Conservation (phyloP, 30 jellyfish, hydroid and myxozoan species). For the Mastigias papua region DNA sequence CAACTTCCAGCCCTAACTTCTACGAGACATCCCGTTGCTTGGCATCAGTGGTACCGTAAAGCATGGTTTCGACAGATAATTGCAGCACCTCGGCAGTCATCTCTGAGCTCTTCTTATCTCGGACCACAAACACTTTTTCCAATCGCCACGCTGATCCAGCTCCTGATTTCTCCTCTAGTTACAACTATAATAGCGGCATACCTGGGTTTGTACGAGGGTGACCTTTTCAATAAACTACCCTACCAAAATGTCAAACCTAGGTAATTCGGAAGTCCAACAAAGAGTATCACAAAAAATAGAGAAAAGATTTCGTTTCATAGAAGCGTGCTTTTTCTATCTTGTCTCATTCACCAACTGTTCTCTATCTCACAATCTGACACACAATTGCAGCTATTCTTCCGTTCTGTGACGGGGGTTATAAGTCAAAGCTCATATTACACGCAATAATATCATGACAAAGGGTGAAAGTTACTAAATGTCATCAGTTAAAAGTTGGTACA, state of each 20-base stretch:
- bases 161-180: neutral
- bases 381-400: too few species aligned
- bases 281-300: neutral
- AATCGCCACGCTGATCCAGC: neutral
- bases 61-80: constrained; percentile 8
- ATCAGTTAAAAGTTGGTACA: too few species aligned
- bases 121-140: neutral
- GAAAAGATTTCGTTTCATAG: neutral
- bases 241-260: constrained; percentile 45
- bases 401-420: too few species aligned
- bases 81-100: constrained; percentile 39
- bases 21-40: constrained; percentile 6
- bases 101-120: neutral
- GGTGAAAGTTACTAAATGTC: too few species aligned
- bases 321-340: neutral
- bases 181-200: neutral
- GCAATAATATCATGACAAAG: too few species aligned
- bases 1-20: neutral
- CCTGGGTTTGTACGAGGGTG: neutral
- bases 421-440: too few species aligned
- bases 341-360: too few species aligned
- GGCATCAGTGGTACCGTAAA: constrained; percentile 24
- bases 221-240: constrained; percentile 29
- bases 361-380: too few species aligned
- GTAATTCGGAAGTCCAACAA: neutral